These are phyloP conservation scores for Podabrus alpinus DNA, from an alignment of 2,888 invertebrate genomes.

Conservation along the genomic window DNA sequence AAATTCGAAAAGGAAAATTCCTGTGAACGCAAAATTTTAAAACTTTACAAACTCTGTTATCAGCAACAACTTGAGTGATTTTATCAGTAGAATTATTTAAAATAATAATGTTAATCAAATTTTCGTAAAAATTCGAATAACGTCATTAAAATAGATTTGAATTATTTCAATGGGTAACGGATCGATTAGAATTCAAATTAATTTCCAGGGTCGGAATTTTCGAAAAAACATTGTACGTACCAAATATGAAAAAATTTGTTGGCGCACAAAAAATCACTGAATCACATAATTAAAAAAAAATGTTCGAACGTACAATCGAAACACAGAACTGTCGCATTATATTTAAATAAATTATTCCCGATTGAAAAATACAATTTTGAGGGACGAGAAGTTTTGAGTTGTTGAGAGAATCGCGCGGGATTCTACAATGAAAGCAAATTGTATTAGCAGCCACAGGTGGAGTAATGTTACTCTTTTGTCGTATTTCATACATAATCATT, in stretches of 20 bases:
- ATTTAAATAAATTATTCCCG: neutral
- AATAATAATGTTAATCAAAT: neutral
- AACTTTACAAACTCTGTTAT: neutral
- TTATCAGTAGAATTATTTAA: neutral
- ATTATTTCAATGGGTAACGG: neutral
- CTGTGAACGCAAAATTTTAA: neutral
- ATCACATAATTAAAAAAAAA: neutral
- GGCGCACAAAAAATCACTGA: neutral
- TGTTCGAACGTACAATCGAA: neutral
- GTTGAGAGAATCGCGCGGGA: neutral
- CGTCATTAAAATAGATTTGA: neutral
- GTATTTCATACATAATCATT: conserved; percentile 7
- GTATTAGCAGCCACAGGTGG: neutral
- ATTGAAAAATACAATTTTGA: neutral
- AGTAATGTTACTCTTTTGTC: neutral
- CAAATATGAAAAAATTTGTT: neutral
- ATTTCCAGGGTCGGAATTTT: neutral
- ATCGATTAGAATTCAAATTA: neutral
- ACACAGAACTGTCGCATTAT: neutral
- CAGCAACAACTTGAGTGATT: neutral
- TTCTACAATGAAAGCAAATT: neutral
- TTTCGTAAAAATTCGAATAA: neutral
- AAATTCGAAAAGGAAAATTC: neutral
- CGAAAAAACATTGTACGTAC: neutral
- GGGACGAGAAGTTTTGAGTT: neutral